phyloP scores from a whole-genome alignment of 1,140 invertebrate genomes.

The Diachasma alloeum region DNA sequence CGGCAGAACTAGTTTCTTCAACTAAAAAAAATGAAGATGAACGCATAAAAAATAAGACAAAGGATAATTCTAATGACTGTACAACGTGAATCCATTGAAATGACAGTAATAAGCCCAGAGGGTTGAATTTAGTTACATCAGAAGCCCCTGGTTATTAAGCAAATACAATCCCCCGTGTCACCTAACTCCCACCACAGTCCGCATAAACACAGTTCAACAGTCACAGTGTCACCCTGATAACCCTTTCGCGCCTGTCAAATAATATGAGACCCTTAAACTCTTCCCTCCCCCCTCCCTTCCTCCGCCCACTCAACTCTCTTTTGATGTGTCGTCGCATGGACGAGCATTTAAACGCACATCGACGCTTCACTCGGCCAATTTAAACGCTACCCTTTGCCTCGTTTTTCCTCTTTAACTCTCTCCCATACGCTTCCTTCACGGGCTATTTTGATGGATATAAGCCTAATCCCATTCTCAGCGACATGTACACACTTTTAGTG shows the following conservation, averaged over 20 bases:
- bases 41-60: background rate
- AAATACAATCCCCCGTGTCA: slow-evolving; percentile 41
- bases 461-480: background rate
- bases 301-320: slow-evolving; percentile 8
- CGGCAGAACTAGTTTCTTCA: too few relatives aligned
- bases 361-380: slow-evolving; percentile 41
- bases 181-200: background rate
- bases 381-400: slow-evolving; percentile 18
- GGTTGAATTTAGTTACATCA: slow-evolving; percentile 37
- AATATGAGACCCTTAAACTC: slow-evolving; percentile 47
- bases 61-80: background rate
- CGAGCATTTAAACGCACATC: slow-evolving; percentile 42
- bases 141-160: slow-evolving; percentile 51
- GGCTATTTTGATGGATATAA: background rate
- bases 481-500: background rate
- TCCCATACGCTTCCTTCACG: background rate
- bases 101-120: slow-evolving; percentile 44
- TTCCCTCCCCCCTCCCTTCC: slow-evolving; percentile 10
- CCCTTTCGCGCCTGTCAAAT: slow-evolving; percentile 49
- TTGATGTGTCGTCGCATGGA: slow-evolving; percentile 51
- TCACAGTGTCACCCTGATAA: slow-evolving; percentile 39
- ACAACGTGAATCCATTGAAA: slow-evolving; percentile 26
- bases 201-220: slow-evolving; percentile 8
- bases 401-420: background rate
- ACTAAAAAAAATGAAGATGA: background rate